These are phyloP conservation scores for Camponotus vicinus DNA, from an alignment of 1,140 invertebrate genomes.

Conservation along the genomic window DNA sequence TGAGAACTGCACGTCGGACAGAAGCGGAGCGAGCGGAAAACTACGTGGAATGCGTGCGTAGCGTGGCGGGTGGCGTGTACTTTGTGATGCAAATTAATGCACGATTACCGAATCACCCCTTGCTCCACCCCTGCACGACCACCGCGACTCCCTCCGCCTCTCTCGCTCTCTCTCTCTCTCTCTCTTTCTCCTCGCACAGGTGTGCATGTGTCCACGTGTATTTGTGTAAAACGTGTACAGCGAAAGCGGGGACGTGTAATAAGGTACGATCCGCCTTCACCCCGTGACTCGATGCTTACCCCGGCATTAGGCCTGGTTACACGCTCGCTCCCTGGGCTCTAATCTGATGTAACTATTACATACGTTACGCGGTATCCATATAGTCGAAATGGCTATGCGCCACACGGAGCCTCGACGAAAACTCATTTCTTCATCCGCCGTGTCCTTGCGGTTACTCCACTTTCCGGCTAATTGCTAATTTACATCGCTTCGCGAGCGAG, in stretches of 20 bases:
- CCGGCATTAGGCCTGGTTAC: constrained; percentile 77
- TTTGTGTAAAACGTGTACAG: constrained; percentile 16
- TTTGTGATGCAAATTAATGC: constrained; percentile 85
- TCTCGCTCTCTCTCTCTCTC: constrained; percentile 25
- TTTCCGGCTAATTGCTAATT: constrained; percentile 1
- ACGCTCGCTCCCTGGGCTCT: constrained; percentile 69
- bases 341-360: constrained; percentile 83
- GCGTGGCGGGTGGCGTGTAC: constrained; percentile 82
- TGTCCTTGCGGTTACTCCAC: constrained; percentile 1
- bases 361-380: constrained; percentile 76
- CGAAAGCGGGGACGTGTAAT: constrained; percentile 57
- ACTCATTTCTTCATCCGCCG: constrained; percentile 31
- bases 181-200: constrained; percentile 56
- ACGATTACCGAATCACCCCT: constrained; percentile 82
- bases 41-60: constrained; percentile 81
- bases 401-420: constrained; percentile 16
- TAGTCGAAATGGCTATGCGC: constrained; percentile 40
- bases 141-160: constrained; percentile 48
- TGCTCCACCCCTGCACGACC: constrained; percentile 25
- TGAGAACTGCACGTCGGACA: constrained; percentile 53
- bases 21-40: constrained; percentile 73
- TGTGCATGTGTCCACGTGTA: constrained; percentile 36
- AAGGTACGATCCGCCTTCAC: constrained; percentile 54
- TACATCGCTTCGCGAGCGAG: constrained; percentile 18
- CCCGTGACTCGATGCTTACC: constrained; percentile 73